Base-by-base conservation (phyloP, 2,797 vertebrate genomes). In the Phrynocephalus guinanensis region DNA sequence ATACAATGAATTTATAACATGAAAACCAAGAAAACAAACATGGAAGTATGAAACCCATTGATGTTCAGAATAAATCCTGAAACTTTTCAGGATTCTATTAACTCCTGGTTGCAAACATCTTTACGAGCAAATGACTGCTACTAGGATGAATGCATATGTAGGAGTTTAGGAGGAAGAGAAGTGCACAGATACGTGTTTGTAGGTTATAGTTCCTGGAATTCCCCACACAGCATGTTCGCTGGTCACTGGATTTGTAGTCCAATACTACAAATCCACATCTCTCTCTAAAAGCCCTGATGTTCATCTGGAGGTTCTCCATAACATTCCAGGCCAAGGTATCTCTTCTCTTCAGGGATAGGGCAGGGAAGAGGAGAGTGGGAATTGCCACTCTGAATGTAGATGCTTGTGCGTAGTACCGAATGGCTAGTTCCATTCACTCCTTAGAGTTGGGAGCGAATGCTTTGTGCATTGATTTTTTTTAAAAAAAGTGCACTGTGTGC, bases 21-120 rank as follows among this genome's bases (percentile, higher is more conserved):
- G 81, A 30, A 60, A 26, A 78, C 56, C 9, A 75, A n/a, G 28
- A 71, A 73, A 84, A 88, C 68, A 66, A 79, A 83, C 71, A 66
- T 80, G 24, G 68, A 38, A 52, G 28, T 2, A 73, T 72, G 16
- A 48, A 84, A 70, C 38, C 20, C 68, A 78, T 26, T 20, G 4
- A 79, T 33, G 28, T 68, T 85, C 75, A 70, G 16, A 50, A 84
- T 38, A 73, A 63, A 68, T 52, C 24, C 16, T 38, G 22, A 79
- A 50, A 50, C n/a, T 67, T 85, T 71, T 71, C 16, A 71, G 30
- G 52, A 83, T 48, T 24, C 8, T 68, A 20, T n/a, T 56, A 83
- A 71, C 3, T 20, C 48, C 63, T 83, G 80, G 48, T 56, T 66
- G 24, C n/a, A 4, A 82, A 68, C 48, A 67, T 9, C 52, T 33